phyloP scores from a whole-genome alignment of 2,797 vertebrate genomes.

The Pseudocheirus occidentalis region DNA sequence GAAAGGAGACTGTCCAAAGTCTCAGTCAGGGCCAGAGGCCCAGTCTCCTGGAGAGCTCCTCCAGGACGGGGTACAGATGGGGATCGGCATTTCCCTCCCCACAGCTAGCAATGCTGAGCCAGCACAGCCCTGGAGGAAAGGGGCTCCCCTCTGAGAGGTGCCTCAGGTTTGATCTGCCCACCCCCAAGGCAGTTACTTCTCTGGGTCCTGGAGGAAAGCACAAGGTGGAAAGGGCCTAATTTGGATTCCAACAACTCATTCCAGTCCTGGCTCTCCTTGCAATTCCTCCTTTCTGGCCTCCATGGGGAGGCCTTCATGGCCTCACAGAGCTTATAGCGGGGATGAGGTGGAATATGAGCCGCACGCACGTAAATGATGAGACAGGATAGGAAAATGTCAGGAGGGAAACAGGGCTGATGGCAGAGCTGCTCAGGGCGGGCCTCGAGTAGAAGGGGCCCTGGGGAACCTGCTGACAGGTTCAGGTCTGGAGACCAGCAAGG shows the following conservation, averaged over 20 bases:
- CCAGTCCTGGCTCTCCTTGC: no score
- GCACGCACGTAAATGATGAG: no score
- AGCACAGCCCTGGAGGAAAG: background rate
- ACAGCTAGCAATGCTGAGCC: background rate
- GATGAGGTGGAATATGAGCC: no score
- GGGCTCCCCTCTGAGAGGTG: background rate
- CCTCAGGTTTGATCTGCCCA: background rate
- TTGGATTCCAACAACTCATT: no score
- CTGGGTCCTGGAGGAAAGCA: no score
- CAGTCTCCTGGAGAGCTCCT: background rate
- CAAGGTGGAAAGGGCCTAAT: background rate
- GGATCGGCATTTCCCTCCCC: background rate
- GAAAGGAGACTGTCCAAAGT: background rate
- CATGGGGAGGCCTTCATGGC: no score
- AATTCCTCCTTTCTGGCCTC: background rate
- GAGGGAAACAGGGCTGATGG: no score
- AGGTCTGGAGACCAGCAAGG: background rate
- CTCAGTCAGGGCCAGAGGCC: background rate
- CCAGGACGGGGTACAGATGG: background rate
- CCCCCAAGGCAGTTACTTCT: background rate
- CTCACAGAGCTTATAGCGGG: background rate
- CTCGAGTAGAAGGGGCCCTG: no score
- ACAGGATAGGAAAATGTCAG: background rate
- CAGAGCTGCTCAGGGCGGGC: background rate
- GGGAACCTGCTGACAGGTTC: background rate